A percentile compares a stretch with the other conserved stretches of the same genome.
These are phyloP conservation scores for Corythoichthys intestinalis DNA, from an alignment of 2,113 vertebrate species.

Conservation along the genomic window DNA sequence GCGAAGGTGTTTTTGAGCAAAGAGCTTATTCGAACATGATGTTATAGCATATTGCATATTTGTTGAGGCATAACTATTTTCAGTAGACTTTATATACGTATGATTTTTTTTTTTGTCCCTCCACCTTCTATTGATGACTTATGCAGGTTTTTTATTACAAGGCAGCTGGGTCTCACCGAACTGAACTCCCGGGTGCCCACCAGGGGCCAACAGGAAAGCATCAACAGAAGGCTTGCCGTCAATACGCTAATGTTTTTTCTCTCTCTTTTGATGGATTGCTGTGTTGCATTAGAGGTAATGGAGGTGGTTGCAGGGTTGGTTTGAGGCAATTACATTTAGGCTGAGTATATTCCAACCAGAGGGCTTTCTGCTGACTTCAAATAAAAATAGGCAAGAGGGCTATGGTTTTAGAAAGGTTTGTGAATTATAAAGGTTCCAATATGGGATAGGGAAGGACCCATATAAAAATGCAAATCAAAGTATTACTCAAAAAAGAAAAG, in stretches of 20 bases:
- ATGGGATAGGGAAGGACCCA: not conserved
- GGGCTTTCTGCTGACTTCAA: slow-evolving; percentile 19
- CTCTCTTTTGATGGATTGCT: slow-evolving; percentile 56
- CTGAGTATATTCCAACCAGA: not conserved
- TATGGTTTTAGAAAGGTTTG: slow-evolving; percentile 8
- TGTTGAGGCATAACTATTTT: slow-evolving; percentile 18
- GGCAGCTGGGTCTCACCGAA: slow-evolving; percentile 29
- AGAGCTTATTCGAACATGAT: not conserved
- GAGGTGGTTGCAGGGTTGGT: slow-evolving; percentile 30
- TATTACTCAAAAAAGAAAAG: not conserved
- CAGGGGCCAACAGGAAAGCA: slow-evolving; percentile 48
- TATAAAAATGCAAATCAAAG: not conserved
- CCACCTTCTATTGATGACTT: slow-evolving; percentile 20
- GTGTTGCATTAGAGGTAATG: slow-evolving; percentile 47
- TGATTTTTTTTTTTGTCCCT: slow-evolving; percentile 11
- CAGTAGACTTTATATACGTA: slow-evolving; percentile 3
- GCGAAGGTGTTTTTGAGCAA: too few relatives aligned
- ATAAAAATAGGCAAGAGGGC: slow-evolving; percentile 13
- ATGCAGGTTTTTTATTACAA: slow-evolving; percentile 23
- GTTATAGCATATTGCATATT: slow-evolving; percentile 5
- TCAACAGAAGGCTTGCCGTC: slow-evolving; percentile 50
- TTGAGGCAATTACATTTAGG: slow-evolving; percentile 55
- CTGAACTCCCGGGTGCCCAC: slow-evolving; percentile 48
- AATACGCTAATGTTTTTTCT: slow-evolving; percentile 53
- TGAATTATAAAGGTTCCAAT: slow-evolving; percentile 19